phyloP scores from a whole-genome alignment of 2,797 vertebrate genomes.

The Gouania willdenowi region DNA sequence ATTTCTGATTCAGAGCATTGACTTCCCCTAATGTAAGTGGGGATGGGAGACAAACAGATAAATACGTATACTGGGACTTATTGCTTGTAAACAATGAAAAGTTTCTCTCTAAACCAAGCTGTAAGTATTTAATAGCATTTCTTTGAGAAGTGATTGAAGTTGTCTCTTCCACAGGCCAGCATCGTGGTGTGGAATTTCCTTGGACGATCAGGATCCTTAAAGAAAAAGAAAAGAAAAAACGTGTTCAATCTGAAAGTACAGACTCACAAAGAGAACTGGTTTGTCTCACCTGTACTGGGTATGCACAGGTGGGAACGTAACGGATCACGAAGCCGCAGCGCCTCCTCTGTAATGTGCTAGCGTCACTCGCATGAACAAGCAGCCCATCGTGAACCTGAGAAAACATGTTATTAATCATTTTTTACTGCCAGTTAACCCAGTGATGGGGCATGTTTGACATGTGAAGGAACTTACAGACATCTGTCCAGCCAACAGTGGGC shows the following conservation, averaged over 20 bases:
- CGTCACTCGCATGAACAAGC: constrained; percentile 77
- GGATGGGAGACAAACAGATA: too few species aligned
- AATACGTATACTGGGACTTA: too few species aligned
- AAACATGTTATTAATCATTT: not conserved
- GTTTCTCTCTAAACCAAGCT: too few species aligned
- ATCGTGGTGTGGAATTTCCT: constrained; percentile 66
- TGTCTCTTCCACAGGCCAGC: constrained; percentile 65
- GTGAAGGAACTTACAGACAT: constrained; percentile 78
- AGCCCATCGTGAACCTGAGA: constrained; percentile 77
- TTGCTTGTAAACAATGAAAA: too few species aligned
- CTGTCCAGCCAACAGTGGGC: constrained; percentile 75
- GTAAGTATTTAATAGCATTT: constrained; percentile 17
- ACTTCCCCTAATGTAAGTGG: too few species aligned
- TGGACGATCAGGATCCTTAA: constrained; percentile 74
- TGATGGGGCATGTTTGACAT: not conserved
- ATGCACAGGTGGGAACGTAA: constrained; percentile 73
- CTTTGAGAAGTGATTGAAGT: constrained; percentile 67
- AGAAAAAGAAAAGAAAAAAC: constrained; percentile 7
- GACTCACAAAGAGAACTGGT: not conserved
- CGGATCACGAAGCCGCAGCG: constrained; percentile 80
- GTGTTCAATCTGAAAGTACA: not conserved
- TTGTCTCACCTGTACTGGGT: constrained; percentile 68
- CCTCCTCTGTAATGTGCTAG: constrained; percentile 74
- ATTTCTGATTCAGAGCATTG: too few species aligned
- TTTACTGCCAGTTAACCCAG: too few species aligned